Evolutionary conservation across 1,140 invertebrate genomes (phyloP).

Genomic region (Philotrypesis tridentata): DNA sequence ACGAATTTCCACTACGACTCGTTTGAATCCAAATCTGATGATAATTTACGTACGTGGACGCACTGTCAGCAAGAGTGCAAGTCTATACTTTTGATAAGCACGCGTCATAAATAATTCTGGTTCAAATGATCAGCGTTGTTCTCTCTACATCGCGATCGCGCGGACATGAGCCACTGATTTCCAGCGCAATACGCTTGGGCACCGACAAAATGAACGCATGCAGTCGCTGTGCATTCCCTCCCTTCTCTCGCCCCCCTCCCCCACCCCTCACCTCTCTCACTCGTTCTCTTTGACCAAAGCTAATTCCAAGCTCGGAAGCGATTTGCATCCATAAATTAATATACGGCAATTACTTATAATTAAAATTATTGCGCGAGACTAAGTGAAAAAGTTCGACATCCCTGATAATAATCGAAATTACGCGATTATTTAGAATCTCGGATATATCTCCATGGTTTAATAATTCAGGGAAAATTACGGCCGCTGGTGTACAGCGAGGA

Average conservation of each 20-base stretch:
- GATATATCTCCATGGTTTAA: no score
- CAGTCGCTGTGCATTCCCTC: not conserved
- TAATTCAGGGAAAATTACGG: no score
- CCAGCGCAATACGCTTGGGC: slow-evolving; percentile 7
- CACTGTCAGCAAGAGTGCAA: slow-evolving; percentile 19
- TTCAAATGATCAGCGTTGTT: not conserved
- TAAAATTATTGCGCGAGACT: not conserved
- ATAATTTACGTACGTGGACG: slow-evolving; percentile 15
- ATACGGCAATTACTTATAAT: not conserved
- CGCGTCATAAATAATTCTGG: not conserved
- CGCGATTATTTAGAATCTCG: no score
- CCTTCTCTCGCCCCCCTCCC: no score
- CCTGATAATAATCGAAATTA: no score
- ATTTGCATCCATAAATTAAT: not conserved
- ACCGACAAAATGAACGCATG: not conserved
- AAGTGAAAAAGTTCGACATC: not conserved
- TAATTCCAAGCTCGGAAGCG: not conserved
- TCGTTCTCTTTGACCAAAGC: not conserved
- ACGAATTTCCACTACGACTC: not conserved
- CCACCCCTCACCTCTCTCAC: no score
- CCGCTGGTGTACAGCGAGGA: no score
- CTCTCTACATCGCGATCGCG: not conserved
- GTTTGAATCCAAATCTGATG: slow-evolving; percentile 28
- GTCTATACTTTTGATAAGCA: slow-evolving; percentile 38
- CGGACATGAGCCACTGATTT: slow-evolving; percentile 25